A percentile compares a stretch with the other conserved stretches of the same genome.
phyloP scores from a whole-genome alignment of 2,888 invertebrate species.

The Aphodius granarius region DNA sequence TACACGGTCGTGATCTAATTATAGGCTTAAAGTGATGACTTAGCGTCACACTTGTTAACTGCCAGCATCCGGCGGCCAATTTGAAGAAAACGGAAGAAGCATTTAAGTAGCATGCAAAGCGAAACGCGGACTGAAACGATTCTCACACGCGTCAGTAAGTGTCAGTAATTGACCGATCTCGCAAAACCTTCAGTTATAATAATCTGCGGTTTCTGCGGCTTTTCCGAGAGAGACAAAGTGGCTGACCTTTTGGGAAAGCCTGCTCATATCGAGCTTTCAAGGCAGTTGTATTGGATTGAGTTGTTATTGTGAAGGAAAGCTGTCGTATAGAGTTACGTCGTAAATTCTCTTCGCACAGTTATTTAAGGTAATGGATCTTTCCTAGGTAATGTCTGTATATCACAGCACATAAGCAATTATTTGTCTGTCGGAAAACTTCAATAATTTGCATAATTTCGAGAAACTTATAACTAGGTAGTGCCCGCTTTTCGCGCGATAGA shows the following conservation, averaged over 20 bases:
- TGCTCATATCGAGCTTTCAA: not conserved
- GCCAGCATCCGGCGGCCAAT: slow-evolving; percentile 50
- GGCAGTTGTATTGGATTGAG: not conserved
- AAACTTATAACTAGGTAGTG: no score
- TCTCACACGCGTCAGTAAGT: slow-evolving; percentile 37
- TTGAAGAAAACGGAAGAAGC: slow-evolving; percentile 53
- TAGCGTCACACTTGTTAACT: slow-evolving; percentile 53
- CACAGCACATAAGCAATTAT: not conserved
- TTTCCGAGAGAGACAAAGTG: not conserved
- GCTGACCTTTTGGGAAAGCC: not conserved
- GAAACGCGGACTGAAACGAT: slow-evolving; percentile 40
- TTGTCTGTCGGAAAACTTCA: not conserved
- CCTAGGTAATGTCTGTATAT: slow-evolving; percentile 16
- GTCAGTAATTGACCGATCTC: not conserved
- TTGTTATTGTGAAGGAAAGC: not conserved
- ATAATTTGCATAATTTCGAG: not conserved
- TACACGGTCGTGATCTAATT: slow-evolving; percentile 28
- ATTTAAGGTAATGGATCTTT: slow-evolving; percentile 36
- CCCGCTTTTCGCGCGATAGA: no score
- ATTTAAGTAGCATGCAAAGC: slow-evolving; percentile 46
- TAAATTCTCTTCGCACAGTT: slow-evolving; percentile 33
- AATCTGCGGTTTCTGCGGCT: not conserved
- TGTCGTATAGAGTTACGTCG: slow-evolving; percentile 37
- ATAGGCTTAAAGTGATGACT: slow-evolving; percentile 45
- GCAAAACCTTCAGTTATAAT: not conserved